Conservation (phyloP, 2,113 vertebrate species). For the Archilochus colubris region DNA sequence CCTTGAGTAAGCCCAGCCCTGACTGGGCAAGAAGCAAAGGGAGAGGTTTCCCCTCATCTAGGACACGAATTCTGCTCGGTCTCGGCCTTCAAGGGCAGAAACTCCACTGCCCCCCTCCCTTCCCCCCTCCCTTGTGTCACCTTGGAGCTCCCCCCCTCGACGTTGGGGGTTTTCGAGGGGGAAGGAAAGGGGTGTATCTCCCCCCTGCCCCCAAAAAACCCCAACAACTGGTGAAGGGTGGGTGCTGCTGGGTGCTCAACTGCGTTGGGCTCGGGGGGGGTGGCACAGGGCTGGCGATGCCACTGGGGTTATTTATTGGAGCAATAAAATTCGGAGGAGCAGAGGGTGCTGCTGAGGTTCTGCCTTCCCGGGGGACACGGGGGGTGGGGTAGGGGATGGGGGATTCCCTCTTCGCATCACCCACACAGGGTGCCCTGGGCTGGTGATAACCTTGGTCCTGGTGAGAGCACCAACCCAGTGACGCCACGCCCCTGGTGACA, state of each 20-base stretch:
- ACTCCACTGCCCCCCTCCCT: neutral
- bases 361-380: neutral
- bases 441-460: fast-evolving
- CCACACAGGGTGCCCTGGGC: fast-evolving
- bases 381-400: neutral
- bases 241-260: neutral
- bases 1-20: fast-evolving
- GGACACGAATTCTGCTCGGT: neutral
- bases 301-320: slow-evolving; percentile 10
- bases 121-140: neutral
- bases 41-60: neutral
- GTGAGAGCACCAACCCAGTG: too few species aligned
- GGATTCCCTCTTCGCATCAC: neutral
- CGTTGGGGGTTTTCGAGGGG: fast-evolving
- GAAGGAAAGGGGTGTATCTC: neutral
- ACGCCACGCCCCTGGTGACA: too few species aligned
- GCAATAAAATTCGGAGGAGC: slow-evolving; percentile 57
- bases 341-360: neutral
- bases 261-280: neutral
- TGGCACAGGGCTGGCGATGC: neutral
- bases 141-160: neutral
- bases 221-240: neutral
- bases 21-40: neutral
- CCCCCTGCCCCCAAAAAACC: neutral
- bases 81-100: neutral